These are phyloP conservation scores for Rhadina sibilatrix DNA, from an alignment of 2,113 vertebrate species.

Conservation along the genomic window DNA sequence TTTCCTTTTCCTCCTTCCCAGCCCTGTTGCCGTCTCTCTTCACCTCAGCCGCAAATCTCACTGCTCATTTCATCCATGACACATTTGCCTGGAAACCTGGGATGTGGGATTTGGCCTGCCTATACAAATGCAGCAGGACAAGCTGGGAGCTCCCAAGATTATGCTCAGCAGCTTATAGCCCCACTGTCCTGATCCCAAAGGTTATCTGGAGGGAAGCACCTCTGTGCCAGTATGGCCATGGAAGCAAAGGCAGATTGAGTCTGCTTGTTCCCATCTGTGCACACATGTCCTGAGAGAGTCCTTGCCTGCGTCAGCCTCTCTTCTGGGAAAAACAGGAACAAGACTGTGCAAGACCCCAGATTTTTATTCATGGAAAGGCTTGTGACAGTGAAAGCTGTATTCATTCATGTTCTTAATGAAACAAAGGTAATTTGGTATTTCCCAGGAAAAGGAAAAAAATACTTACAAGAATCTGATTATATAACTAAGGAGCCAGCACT, in stretches of 20 bases:
- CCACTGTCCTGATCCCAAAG: neutral
- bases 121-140: neutral
- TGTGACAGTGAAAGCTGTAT: neutral
- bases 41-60: neutral
- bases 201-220: neutral
- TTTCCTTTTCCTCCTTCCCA: neutral
- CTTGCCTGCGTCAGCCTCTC: neutral
- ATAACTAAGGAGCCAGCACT: neutral
- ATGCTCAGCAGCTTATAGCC: neutral
- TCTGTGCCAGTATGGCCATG: neutral
- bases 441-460: neutral
- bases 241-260: neutral
- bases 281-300: neutral
- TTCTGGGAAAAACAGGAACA: neutral
- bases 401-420: neutral
- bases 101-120: neutral
- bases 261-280: neutral
- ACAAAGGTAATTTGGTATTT: neutral
- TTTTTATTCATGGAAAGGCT: neutral
- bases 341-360: neutral
- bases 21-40: fast-evolving
- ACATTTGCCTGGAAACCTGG: neutral
- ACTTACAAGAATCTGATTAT: neutral
- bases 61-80: neutral
- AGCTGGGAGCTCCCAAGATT: neutral